Evolutionary conservation across 2,113 vertebrate genomes (phyloP).

Genomic region (Barnardius zonarius): DNA sequence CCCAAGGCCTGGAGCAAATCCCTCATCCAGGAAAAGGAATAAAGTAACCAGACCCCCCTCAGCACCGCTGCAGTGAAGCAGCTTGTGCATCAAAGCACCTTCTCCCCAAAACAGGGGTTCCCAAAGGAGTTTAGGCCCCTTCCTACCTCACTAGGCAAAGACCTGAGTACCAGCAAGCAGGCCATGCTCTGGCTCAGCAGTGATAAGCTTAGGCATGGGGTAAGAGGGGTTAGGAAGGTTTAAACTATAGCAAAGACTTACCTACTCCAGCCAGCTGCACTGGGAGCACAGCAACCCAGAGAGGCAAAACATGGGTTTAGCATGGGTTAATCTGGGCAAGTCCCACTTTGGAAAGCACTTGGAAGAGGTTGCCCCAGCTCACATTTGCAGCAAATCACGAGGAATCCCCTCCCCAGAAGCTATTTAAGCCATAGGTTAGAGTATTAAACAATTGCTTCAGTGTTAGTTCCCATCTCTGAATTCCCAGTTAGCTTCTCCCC

Average conservation of each 20-base stretch:
- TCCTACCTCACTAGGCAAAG: neutral
- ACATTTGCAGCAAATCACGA: rapidly evolving
- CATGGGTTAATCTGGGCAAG: neutral
- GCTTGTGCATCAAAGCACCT: neutral
- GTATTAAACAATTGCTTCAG: neutral
- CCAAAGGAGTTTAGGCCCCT: neutral
- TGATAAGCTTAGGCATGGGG: rapidly evolving
- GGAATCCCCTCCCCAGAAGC: neutral
- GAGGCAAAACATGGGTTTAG: neutral
- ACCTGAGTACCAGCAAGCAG: neutral
- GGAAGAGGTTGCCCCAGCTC: neutral
- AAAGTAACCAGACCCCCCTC: rapidly evolving
- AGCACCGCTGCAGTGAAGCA: neutral
- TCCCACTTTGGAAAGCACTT: neutral
- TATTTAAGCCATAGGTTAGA: neutral
- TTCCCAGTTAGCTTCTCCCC: neutral
- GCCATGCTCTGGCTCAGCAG: neutral
- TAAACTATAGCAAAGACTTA: neutral
- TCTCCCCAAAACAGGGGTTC: rapidly evolving
- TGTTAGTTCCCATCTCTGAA: neutral
- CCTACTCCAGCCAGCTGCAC: neutral
- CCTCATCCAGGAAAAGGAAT: neutral
- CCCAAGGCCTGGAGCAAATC: rapidly evolving
- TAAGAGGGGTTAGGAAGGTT: neutral
- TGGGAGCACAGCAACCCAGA: neutral